phyloP scores from a whole-genome alignment of 2,113 vertebrate genomes.

The Sphaerodactylus townsendi region DNA sequence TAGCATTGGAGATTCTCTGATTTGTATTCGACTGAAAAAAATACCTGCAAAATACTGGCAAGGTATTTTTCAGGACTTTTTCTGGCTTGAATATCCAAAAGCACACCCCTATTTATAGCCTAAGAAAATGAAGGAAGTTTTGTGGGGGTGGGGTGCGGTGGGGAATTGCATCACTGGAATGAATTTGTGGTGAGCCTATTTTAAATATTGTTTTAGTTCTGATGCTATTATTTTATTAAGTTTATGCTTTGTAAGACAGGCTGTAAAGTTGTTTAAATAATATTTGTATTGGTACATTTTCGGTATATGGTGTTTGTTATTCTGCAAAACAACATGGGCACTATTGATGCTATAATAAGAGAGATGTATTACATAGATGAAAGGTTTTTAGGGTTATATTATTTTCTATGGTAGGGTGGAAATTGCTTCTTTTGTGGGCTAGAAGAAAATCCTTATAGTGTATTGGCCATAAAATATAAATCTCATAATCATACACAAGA shows the following conservation, averaged over 20 bases:
- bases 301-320: too few species aligned
- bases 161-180: not conserved
- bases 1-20: too few species aligned
- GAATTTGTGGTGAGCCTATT: not conserved
- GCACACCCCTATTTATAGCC: too few species aligned
- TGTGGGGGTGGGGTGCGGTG: not conserved
- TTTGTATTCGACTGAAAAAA: too few species aligned
- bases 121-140: too few species aligned
- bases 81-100: too few species aligned
- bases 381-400: not conserved
- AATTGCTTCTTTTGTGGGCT: not conserved
- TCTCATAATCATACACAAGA: not conserved
- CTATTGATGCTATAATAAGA: not conserved
- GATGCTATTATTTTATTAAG: not conserved
- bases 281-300: not conserved
- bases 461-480: not conserved
- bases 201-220: not conserved
- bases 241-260: not conserved
- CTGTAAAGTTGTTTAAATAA: not conserved
- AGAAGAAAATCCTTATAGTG: not conserved
- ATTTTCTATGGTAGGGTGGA: not conserved
- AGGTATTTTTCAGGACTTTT: too few species aligned
- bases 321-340: not conserved
- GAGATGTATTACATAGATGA: not conserved
- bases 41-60: too few species aligned